Evolutionary conservation across 2,113 vertebrate genomes (phyloP).

Genomic region (Siniperca knerii): DNA sequence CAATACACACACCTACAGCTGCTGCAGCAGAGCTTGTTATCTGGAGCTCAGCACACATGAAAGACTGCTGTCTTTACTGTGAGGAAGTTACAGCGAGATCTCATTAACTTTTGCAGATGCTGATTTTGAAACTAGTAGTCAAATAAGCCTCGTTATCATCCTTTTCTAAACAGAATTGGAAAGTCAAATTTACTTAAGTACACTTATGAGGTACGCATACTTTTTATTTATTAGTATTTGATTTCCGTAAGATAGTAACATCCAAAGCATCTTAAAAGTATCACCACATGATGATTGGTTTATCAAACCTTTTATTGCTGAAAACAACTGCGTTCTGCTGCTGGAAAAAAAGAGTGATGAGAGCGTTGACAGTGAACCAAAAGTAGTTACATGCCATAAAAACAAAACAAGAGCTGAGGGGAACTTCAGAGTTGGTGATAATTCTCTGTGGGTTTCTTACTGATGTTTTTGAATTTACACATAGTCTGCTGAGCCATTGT

Average conservation of each 20-base stretch:
- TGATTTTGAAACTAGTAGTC: slow-evolving; percentile 1
- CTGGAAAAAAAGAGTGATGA: too few relatives aligned
- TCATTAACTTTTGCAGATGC: slow-evolving; percentile 34
- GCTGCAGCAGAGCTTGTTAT: slow-evolving; percentile 47
- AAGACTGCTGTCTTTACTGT: slow-evolving; percentile 37
- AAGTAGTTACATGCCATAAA: background rate
- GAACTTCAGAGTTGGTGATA: background rate
- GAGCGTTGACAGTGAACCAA: background rate
- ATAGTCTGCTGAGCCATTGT: background rate
- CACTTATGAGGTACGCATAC: background rate
- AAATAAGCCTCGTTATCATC: background rate
- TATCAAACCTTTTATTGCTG: too few relatives aligned
- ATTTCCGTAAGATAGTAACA: background rate
- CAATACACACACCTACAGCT: slow-evolving; percentile 31
- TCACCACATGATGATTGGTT: too few relatives aligned
- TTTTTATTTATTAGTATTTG: background rate
- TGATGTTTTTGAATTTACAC: background rate
- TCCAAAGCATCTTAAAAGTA: background rate
- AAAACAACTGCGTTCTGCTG: background rate
- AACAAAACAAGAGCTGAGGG: background rate
- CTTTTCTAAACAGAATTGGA: background rate
- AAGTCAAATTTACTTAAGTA: background rate
- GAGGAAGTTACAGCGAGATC: slow-evolving; percentile 21
- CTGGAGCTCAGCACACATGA: slow-evolving; percentile 32
- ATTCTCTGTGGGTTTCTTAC: background rate